These are phyloP conservation scores for Oscheius sp. DNA, from an alignment of 2,888 invertebrate species.

Conservation along the genomic window DNA sequence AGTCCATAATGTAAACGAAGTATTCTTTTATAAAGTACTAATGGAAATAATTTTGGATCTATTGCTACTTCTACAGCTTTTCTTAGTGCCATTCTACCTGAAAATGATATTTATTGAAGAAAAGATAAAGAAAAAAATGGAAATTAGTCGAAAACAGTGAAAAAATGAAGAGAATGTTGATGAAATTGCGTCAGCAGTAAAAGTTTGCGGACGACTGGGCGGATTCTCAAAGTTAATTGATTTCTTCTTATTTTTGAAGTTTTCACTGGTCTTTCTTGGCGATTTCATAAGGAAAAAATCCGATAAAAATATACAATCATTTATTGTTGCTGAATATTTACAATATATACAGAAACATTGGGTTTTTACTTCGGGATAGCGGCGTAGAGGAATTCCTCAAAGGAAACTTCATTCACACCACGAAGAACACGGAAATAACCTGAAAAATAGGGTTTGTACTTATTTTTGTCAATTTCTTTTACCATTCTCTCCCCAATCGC, in stretches of 20 bases:
- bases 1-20: slow-evolving; percentile 67
- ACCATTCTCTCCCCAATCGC: slow-evolving; percentile 23
- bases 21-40: slow-evolving; percentile 58
- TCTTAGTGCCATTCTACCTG: slow-evolving; percentile 25
- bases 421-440: slow-evolving; percentile 42
- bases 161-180: background rate
- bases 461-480: background rate
- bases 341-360: too few relatives aligned
- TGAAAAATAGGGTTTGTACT: slow-evolving; percentile 32
- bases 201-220: too few relatives aligned
- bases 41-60: slow-evolving; percentile 48
- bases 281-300: too few relatives aligned
- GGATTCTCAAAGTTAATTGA: too few relatives aligned
- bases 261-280: too few relatives aligned
- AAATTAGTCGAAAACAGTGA: background rate
- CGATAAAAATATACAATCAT: too few relatives aligned
- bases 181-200: background rate
- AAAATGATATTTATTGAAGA: background rate
- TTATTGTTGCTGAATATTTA: too few relatives aligned
- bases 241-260: too few relatives aligned
- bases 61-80: slow-evolving; percentile 32
- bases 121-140: background rate
- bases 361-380: background rate
- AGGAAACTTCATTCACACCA: slow-evolving; percentile 45
- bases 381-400: slow-evolving; percentile 37